These are phyloP conservation scores for Echiichthys vipera DNA, from an alignment of 2,797 vertebrate genomes.

Conservation along the genomic window DNA sequence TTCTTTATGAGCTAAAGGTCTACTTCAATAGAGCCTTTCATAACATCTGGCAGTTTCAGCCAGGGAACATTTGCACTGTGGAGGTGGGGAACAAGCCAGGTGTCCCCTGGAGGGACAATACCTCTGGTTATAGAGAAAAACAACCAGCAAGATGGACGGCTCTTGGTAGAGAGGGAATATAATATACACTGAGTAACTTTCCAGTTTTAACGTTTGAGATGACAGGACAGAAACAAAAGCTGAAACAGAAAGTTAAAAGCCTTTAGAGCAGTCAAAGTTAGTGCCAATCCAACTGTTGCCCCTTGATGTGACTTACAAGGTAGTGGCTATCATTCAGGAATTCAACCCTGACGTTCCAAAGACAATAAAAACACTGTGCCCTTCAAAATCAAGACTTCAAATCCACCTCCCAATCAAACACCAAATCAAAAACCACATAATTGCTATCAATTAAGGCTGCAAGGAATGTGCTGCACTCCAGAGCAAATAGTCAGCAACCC, in stretches of 20 bases:
- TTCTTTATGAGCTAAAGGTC: constrained; percentile 68
- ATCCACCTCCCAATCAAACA: constrained; percentile 69
- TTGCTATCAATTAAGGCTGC: constrained; percentile 80
- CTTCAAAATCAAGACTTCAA: constrained; percentile 58
- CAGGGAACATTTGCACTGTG: constrained; percentile 69
- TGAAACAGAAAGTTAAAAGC: constrained; percentile 24
- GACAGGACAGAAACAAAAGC: constrained; percentile 36
- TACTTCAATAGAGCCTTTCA: constrained; percentile 81
- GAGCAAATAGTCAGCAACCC: constrained; percentile 72
- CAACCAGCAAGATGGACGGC: constrained; percentile 67
- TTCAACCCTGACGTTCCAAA: constrained; percentile 57
- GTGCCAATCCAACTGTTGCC: constrained; percentile 47
- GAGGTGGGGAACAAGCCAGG: constrained; percentile 79
- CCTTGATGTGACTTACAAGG: constrained; percentile 58
- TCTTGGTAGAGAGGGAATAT: constrained; percentile 55
- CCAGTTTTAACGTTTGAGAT: constrained; percentile 44
- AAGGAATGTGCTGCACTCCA: constrained; percentile 70
- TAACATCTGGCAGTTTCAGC: constrained; percentile 81
- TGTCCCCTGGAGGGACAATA: constrained; percentile 80
- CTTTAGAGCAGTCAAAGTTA: constrained; percentile 10
- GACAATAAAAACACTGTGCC: constrained; percentile 71
- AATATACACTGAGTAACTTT: constrained; percentile 51
- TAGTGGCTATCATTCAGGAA: constrained; percentile 65
- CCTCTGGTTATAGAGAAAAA: constrained; percentile 71
- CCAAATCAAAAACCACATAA: constrained; percentile 78